Evolutionary conservation across 2,113 vertebrate species (phyloP).

Genomic region (Tychaedon coryphoeus): DNA sequence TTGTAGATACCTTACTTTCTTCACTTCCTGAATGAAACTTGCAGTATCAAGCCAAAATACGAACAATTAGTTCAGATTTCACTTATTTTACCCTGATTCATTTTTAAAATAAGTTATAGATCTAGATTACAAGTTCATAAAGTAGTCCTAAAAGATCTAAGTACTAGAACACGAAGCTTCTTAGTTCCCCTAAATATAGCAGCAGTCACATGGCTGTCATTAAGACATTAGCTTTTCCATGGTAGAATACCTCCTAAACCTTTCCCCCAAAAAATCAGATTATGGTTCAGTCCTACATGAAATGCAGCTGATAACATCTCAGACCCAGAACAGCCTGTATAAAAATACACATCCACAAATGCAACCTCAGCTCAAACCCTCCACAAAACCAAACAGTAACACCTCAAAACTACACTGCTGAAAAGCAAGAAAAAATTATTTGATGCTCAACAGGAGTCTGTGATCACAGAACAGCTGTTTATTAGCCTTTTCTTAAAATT

Average conservation of each 20-base stretch:
- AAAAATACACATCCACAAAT: background rate
- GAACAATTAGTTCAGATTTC: background rate
- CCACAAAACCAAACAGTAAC: background rate
- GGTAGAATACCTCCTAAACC: background rate
- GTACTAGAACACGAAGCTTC: constrained; percentile 1
- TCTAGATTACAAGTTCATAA: background rate
- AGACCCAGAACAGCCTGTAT: background rate
- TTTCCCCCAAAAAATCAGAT: background rate
- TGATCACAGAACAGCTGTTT: background rate
- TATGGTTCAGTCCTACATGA: background rate
- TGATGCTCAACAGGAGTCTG: background rate
- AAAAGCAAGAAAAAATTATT: background rate
- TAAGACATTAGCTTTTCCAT: background rate
- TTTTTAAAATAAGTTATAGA: background rate
- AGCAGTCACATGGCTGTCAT: background rate
- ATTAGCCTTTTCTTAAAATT: background rate
- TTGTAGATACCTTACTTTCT: background rate
- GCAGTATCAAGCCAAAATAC: background rate
- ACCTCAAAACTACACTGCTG: background rate
- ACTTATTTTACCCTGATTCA: background rate
- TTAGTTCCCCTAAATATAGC: constrained; percentile 48
- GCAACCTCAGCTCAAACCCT: background rate
- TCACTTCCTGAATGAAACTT: background rate
- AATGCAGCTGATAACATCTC: background rate
- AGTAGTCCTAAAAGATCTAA: constrained; percentile 3